Base-by-base conservation (phyloP, 1,140 invertebrate genomes). In the Papilio glaucus region DNA sequence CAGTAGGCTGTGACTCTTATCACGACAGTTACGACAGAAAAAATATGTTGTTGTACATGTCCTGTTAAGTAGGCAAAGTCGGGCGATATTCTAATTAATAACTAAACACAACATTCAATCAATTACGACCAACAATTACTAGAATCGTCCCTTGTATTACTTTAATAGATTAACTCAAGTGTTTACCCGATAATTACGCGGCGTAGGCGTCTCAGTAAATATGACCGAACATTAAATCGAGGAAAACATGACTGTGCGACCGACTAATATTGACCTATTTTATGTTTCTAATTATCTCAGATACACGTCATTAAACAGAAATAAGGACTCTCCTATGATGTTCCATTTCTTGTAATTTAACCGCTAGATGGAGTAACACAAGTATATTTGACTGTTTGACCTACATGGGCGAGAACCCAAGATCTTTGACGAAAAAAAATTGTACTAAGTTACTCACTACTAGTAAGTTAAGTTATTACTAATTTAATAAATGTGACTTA, bases 171-270 rank as follows among this genome's bases (percentile, higher is more conserved):
- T 24, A 53, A 12, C 18, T 53, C 21, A 10, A 53, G 49, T 53
- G 49, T 53, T 53, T 53, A 53, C 49, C 4, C 18, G 8, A 24
- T 24, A 53, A 53, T 53, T 21, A 53, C 49, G 49, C 9, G 12
- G 2, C 42, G 49, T 4, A 18, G 10, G 10, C 4, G 49, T 53
- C 18, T n/a, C n/a, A n/a, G n/a, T n/a, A n/a, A 24, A 53, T 53
- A 24, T 53, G 18, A 24, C 21, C 49, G 21, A 53, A 24, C 18
- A 53, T 24, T 53, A 53, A n/a, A 49, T 6, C 49, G 7, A 4
- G 49, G 29, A 33, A 53, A 53, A 53, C 49, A 53, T 53, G 18
- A 53, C 29, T 33, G 18, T 49, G n/a, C 21, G 49, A 24, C 49
- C 9, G 24, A 53, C 49, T 24, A 53, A 24, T 53, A 13, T 53